phyloP scores from a whole-genome alignment of 2,888 invertebrate species.

The Cataglyphis altisquamis region DNA sequence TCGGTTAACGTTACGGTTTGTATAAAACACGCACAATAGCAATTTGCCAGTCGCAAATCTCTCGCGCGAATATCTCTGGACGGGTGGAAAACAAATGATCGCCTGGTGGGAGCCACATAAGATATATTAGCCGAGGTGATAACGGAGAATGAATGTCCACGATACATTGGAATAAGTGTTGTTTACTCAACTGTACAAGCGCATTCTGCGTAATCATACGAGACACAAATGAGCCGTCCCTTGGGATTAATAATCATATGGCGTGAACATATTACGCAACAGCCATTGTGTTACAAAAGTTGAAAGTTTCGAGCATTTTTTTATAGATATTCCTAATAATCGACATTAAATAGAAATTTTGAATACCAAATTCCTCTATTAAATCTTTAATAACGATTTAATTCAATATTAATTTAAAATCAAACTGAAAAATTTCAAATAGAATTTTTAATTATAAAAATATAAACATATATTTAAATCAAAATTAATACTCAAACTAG shows the following conservation, averaged over 20 bases:
- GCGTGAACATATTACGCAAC: not conserved
- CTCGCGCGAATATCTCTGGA: not conserved
- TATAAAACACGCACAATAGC: not conserved
- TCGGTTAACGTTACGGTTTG: not conserved
- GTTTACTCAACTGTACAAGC: not conserved
- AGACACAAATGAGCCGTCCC: conserved; percentile 9
- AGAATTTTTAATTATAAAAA: not conserved
- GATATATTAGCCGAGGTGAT: not conserved
- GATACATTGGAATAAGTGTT: conserved; percentile 23
- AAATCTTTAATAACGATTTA: not conserved
- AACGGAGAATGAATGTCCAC: conserved; percentile 31
- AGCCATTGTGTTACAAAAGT: not conserved
- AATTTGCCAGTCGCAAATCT: conserved; percentile 31
- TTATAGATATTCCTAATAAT: not conserved
- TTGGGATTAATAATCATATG: conserved; percentile 16
- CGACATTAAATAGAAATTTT: not conserved
- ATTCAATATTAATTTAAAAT: not conserved
- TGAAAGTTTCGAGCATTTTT: not conserved
- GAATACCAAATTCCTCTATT: not conserved
- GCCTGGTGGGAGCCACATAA: not conserved
- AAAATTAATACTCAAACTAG: not conserved
- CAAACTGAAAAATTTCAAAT: conserved; percentile 2
- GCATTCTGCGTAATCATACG: conserved; percentile 4
- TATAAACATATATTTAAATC: not conserved
- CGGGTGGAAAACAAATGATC: conserved; percentile 18